Base-by-base conservation (phyloP, 2,888 invertebrate genomes). In the Andrena flavipes region DNA sequence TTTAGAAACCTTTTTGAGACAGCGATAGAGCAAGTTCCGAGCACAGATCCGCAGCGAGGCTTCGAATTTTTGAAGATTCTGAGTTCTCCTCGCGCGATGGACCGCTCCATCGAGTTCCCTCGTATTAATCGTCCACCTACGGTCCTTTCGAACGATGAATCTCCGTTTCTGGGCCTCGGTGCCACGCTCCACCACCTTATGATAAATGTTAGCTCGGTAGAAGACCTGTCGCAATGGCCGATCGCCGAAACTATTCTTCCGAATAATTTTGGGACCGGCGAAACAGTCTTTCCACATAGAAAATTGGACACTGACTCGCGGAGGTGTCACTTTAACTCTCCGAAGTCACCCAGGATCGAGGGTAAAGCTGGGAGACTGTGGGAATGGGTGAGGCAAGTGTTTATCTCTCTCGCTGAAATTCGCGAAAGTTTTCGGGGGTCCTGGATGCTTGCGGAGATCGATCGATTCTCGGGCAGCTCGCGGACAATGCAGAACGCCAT, bases 191-290 rank as follows among this genome's bases (percentile, higher is more conserved):
- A 74, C 72, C 74, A 82, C 86, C 82, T 88, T 88, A 84, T 71
- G 71, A 86, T 91, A 88, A 87, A 88, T 91, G 89, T 91, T 91
- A 91, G 91, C 82, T 89, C 80, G 88, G 81, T 91, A 88, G 86
- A 86, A 78, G 48, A 69, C 76, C 76, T 84, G 89, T 88, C 84
- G 90, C 89, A 85, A 87, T 87, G 90, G 84, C 80, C 75, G 20
- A 56, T 26, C 23, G 10, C 23, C 23, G 10, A 13, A 13, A 56
- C 2, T 56, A 4, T 23, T 23, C 23, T 56, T 20, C 51, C 20
- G 20, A 20, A 3, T 20, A 6, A 1, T 20, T 2, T 51, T 8
- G 16, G 42, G 42, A 42, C 42, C 5, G 16, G 42, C 42, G 42
- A 16, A 16, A 42, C 16, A 16, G 16, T 16, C 4, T 42, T 4